Conservation (phyloP, 2,888 invertebrate genomes). For the Copidosoma aretas region DNA sequence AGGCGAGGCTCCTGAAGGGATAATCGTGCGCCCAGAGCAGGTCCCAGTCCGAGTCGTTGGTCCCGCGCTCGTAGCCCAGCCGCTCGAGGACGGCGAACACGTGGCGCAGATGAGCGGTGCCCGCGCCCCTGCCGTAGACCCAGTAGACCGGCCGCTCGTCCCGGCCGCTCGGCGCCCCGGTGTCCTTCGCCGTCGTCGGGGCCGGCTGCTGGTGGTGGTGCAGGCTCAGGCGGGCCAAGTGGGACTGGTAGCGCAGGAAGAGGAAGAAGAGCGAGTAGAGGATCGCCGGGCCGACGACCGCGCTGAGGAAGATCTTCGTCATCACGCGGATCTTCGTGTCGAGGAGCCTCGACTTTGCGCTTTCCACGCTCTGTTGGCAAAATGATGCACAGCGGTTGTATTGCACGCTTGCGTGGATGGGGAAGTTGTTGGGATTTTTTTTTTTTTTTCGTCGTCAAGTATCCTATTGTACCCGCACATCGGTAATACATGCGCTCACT, state of each 20-base stretch:
- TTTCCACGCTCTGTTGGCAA: constrained; percentile 31
- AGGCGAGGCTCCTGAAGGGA: constrained; percentile 74
- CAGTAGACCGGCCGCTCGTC: constrained; percentile 65
- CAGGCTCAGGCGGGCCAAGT: constrained; percentile 18
- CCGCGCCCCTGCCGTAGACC: constrained; percentile 66
- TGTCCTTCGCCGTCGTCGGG: constrained; percentile 27
- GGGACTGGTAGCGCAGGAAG: constrained; percentile 44
- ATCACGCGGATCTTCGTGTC: constrained; percentile 50
- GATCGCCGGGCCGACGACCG: constrained; percentile 46
- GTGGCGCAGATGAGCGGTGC: constrained; percentile 78
- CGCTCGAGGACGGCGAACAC: constrained; percentile 79
- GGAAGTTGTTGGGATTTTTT: too few species aligned
- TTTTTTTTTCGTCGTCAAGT: too few species aligned
- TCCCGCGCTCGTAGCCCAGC: constrained; percentile 72
- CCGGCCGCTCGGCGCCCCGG: constrained; percentile 21
- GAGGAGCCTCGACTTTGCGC: constrained; percentile 40
- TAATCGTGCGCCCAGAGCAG: constrained; percentile 95
- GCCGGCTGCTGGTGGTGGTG: too few species aligned
- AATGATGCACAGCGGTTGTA: too few species aligned
- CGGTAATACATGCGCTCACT: too few species aligned
- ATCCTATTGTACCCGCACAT: too few species aligned
- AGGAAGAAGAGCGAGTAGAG: constrained; percentile 48
- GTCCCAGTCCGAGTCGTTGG: constrained; percentile 74
- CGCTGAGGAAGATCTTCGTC: constrained; percentile 49
- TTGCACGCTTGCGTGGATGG: too few species aligned